These are phyloP conservation scores for Pseudois nayaur DNA, from an alignment of 2,113 vertebrate species.

Conservation along the genomic window DNA sequence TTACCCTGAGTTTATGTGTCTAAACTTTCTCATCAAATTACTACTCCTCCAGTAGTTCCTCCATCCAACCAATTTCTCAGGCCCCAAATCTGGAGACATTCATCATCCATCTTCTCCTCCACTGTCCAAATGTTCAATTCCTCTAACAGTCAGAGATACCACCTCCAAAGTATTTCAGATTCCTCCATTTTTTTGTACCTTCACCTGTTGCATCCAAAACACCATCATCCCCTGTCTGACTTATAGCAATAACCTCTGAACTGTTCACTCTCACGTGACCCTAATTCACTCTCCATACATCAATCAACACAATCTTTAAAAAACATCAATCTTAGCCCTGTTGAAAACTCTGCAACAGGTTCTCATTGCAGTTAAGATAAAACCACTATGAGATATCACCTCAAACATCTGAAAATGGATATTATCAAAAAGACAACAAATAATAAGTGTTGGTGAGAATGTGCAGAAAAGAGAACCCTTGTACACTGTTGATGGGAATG, in stretches of 20 bases:
- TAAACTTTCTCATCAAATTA: not conserved
- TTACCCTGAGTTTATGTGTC: not conserved
- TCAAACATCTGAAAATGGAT: not conserved
- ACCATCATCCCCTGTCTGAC: not conserved
- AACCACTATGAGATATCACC: not conserved
- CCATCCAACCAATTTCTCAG: not conserved
- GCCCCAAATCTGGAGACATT: not conserved
- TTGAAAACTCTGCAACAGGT: not conserved
- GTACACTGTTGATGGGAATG: not conserved
- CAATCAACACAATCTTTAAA: not conserved
- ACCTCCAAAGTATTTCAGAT: not conserved
- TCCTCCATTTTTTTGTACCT: not conserved
- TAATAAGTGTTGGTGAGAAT: not conserved
- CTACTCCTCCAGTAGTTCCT: not conserved
- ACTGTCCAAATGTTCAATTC: not conserved
- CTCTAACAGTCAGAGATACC: not conserved
- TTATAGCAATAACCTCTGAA: not conserved
- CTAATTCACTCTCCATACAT: not conserved
- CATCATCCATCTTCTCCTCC: not conserved
- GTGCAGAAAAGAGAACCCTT: not conserved
- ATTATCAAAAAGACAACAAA: not conserved
- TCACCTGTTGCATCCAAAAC: not conserved
- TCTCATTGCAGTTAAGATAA: not conserved
- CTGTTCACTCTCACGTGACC: not conserved
- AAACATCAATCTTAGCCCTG: not conserved